A percentile compares a stretch with the other conserved stretches of the same genome.
phyloP scores from a whole-genome alignment of 2,888 invertebrate genomes.

The Halictus quadricinctus region DNA sequence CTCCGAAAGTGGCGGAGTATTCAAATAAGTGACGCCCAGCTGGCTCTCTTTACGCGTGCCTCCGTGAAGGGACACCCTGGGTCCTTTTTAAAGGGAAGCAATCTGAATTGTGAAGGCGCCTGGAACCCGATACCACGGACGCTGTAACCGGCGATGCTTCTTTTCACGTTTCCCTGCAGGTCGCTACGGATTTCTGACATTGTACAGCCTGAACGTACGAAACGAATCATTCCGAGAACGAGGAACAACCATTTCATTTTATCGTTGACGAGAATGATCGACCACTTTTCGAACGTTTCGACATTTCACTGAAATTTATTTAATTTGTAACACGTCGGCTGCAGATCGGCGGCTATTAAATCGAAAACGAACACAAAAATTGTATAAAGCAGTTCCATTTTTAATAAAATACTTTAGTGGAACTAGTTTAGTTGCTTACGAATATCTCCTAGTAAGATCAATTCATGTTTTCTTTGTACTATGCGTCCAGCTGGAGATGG shows the following conservation, averaged over 20 bases:
- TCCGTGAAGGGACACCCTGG: conserved; percentile 28
- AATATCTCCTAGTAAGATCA: too few relatives aligned
- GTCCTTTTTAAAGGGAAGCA: conserved; percentile 21
- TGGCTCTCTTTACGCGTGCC: conserved; percentile 28
- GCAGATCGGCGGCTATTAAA: too few relatives aligned
- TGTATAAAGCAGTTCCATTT: too few relatives aligned
- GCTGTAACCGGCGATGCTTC: neutral
- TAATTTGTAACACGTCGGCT: neutral
- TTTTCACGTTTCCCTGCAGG: neutral
- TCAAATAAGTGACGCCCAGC: conserved; percentile 62
- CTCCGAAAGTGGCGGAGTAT: conserved; percentile 64
- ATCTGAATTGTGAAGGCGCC: neutral
- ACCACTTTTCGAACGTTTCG: neutral
- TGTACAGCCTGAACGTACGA: too few relatives aligned
- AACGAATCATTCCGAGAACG: neutral
- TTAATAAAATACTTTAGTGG: too few relatives aligned
- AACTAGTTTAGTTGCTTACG: too few relatives aligned
- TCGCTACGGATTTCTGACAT: neutral
- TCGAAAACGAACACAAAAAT: too few relatives aligned
- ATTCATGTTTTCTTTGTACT: too few relatives aligned
- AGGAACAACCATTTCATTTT: neutral
- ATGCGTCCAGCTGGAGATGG: too few relatives aligned
- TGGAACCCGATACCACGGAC: neutral
- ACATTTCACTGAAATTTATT: neutral
- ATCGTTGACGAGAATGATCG: neutral